These are phyloP conservation scores for Pseudomyrmex pallidus DNA, from an alignment of 1,140 invertebrate species.

Conservation along the genomic window DNA sequence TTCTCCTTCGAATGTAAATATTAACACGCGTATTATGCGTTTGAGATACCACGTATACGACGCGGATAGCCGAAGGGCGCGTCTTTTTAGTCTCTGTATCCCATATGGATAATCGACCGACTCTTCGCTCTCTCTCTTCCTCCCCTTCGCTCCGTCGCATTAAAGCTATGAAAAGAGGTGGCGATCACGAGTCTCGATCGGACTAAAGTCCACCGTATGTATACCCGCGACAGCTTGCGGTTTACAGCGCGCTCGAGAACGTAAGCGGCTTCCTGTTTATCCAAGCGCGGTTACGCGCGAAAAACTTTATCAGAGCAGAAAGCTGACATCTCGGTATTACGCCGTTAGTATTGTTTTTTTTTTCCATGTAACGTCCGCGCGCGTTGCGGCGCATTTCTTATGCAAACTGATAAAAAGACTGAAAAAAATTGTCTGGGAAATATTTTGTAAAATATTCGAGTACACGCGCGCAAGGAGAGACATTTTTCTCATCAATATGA, in stretches of 20 bases:
- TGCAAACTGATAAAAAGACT: neutral
- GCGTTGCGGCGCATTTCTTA: neutral
- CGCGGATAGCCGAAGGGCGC: constrained; percentile 32
- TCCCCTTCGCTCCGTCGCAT: constrained; percentile 21
- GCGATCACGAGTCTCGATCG: constrained; percentile 60
- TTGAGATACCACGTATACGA: constrained; percentile 1
- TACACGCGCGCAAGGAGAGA: too few relatives aligned
- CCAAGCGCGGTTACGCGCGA: constrained; percentile 33
- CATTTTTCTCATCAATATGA: too few relatives aligned
- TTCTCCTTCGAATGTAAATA: neutral
- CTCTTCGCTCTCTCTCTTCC: constrained; percentile 8
- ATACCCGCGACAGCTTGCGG: constrained; percentile 55
- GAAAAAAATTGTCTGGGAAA: neutral
- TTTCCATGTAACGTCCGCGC: neutral
- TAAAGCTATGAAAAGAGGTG: constrained; percentile 59
- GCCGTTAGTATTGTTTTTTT: constrained; percentile 10
- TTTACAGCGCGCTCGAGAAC: constrained; percentile 44
- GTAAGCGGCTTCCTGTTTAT: constrained; percentile 67
- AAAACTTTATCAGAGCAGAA: constrained; percentile 45
- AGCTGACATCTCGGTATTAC: constrained; percentile 30
- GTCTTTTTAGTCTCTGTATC: constrained; percentile 54
- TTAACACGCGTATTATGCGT: neutral
- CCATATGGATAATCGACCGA: constrained; percentile 64
- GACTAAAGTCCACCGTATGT: constrained; percentile 38
- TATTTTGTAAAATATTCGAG: neutral